phyloP scores from a whole-genome alignment of 2,888 invertebrate species.

The Hofmannophila pseudospretella region DNA sequence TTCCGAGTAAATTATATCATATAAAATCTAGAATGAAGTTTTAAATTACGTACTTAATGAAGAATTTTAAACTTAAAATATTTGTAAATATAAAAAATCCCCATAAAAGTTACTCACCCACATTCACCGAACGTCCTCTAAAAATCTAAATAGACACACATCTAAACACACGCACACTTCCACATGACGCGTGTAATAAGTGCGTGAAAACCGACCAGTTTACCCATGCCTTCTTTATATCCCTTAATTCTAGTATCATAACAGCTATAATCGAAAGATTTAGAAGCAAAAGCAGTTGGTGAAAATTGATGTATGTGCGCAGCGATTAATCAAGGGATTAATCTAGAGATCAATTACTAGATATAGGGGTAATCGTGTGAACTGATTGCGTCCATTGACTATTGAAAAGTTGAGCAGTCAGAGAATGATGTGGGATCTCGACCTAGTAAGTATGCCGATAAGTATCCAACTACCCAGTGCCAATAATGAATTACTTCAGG shows the following conservation, averaged over 20 bases:
- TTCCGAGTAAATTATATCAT: no score
- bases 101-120: no score
- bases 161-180: background rate
- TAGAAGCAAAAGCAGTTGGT: background rate
- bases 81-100: no score
- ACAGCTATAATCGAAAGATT: background rate
- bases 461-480: background rate
- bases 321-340: slow-evolving; percentile 30
- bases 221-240: background rate
- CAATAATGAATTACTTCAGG: no score
- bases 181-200: background rate
- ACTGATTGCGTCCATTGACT: slow-evolving; percentile 17
- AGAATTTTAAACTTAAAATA: no score
- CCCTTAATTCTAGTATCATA: background rate
- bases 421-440: background rate
- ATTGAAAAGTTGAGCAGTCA: slow-evolving; percentile 11
- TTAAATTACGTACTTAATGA: no score
- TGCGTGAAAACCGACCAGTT: background rate
- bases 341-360: slow-evolving; percentile 26
- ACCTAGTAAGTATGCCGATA: background rate
- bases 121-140: background rate
- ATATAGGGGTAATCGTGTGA: slow-evolving; percentile 16
- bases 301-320: slow-evolving; percentile 14
- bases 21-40: no score
- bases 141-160: slow-evolving; percentile 4